Conservation (phyloP, 2,888 invertebrate genomes). For the Holacanthella duospinosa region DNA sequence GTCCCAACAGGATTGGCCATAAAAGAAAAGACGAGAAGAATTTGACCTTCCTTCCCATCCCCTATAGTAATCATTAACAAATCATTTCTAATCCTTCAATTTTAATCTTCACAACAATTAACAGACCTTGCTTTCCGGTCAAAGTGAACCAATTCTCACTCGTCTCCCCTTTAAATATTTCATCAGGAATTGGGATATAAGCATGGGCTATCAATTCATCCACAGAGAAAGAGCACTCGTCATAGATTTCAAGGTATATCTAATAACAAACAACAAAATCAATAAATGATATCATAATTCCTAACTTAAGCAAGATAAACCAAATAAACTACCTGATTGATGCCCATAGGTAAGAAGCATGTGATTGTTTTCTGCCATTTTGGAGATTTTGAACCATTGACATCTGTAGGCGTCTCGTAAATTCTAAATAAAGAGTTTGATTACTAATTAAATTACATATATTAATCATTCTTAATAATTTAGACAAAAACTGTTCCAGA, state of each 20-base stretch:
- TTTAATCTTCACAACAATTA: not conserved
- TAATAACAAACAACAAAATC: constrained; percentile 45
- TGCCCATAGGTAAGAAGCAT: constrained; percentile 51
- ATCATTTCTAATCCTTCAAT: not conserved
- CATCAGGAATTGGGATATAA: constrained; percentile 72
- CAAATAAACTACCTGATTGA: not conserved
- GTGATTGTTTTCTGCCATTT: constrained; percentile 92
- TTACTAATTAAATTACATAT: not conserved
- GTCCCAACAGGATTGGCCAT: constrained; percentile 10
- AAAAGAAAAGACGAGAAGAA: constrained; percentile 77
- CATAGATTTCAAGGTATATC: constrained; percentile 86
- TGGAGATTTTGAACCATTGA: constrained; percentile 89
- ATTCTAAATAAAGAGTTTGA: too few species aligned
- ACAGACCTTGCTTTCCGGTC: constrained; percentile 75
- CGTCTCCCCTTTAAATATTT: constrained; percentile 67
- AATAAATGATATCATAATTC: too few species aligned
- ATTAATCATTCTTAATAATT: too few species aligned
- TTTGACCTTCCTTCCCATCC: constrained; percentile 83
- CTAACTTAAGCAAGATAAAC: constrained; percentile 38
- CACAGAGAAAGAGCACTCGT: constrained; percentile 92
- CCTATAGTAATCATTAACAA: not conserved
- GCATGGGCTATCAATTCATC: constrained; percentile 94
- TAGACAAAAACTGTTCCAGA: too few species aligned
- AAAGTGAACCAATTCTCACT: constrained; percentile 91
- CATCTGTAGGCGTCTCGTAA: constrained; percentile 89